Conservation (phyloP, 2,113 vertebrate species). For the Bagarius yarrelli region DNA sequence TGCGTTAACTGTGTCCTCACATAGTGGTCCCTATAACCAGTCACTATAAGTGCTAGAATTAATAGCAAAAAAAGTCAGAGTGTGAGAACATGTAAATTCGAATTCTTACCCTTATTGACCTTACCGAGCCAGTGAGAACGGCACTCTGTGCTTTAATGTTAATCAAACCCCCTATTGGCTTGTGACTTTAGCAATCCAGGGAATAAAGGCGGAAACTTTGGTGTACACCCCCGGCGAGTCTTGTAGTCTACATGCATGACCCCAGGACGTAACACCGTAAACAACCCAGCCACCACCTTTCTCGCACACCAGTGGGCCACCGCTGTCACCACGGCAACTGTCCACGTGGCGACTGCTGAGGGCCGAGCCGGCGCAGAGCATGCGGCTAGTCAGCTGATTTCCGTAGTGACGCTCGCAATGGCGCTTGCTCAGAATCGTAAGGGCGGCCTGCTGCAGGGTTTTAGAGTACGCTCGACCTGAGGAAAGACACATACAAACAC, state of each 20-base stretch:
- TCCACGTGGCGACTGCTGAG: constrained; percentile 79
- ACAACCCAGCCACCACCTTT: constrained; percentile 81
- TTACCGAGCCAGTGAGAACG: background rate
- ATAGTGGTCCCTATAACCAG: constrained; percentile 31
- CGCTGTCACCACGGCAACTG: constrained; percentile 96
- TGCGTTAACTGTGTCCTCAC: background rate
- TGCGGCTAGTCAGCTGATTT: constrained; percentile 85
- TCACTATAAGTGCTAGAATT: background rate
- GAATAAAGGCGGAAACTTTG: constrained; percentile 87
- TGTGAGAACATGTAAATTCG: background rate
- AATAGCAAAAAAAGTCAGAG: background rate
- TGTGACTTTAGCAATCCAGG: constrained; percentile 88
- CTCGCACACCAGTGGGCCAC: constrained; percentile 91
- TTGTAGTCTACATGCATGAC: constrained; percentile 86
- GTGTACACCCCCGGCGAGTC: constrained; percentile 95
- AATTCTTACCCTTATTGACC: background rate
- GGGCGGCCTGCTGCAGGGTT: constrained; percentile 89
- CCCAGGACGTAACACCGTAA: constrained; percentile 96
- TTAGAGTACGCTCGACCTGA: constrained; percentile 90
- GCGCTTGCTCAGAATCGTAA: constrained; percentile 84
- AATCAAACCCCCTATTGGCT: constrained; percentile 63
- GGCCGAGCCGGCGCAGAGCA: constrained; percentile 90
- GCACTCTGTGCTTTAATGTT: background rate
- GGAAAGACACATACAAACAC: background rate
- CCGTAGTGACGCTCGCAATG: constrained; percentile 85